These are phyloP conservation scores for Charaxes varanes DNA, from an alignment of 1,140 invertebrate genomes.

Conservation along the genomic window DNA sequence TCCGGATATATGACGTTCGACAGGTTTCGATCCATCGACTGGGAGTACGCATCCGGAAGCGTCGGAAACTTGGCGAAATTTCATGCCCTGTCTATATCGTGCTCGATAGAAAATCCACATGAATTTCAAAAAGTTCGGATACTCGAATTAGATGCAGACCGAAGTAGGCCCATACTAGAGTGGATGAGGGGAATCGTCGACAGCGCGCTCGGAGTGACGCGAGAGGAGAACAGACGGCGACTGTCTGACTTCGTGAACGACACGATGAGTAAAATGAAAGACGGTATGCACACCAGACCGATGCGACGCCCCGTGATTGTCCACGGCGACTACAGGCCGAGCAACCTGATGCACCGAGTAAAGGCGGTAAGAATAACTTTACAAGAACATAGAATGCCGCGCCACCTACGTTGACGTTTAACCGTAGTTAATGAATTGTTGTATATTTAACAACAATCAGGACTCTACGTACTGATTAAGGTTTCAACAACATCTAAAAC, in stretches of 20 bases:
- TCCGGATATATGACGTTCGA: constrained; percentile 31
- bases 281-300: constrained; percentile 7
- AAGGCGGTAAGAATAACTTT: constrained; percentile 21
- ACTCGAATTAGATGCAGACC: constrained; percentile 3
- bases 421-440: too few relatives aligned
- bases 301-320: constrained; percentile 18
- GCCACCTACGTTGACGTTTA: too few relatives aligned
- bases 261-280: not conserved
- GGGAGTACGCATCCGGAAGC: constrained; percentile 35
- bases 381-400: not conserved
- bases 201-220: constrained; percentile 13
- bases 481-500: too few relatives aligned
- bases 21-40: constrained; percentile 37
- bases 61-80: constrained; percentile 38
- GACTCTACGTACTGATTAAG: too few relatives aligned
- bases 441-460: too few relatives aligned
- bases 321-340: constrained; percentile 41
- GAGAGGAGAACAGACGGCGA: constrained; percentile 21
- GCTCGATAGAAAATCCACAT: constrained; percentile 23
- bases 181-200: constrained; percentile 14
- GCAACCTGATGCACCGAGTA: constrained; percentile 34
- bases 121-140: constrained; percentile 21
- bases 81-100: constrained; percentile 43
- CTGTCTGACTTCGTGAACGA: constrained; percentile 13
- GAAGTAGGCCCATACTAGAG: not conserved